Conservation (phyloP, 2,797 vertebrate species). For the Diplodus puntazzo region DNA sequence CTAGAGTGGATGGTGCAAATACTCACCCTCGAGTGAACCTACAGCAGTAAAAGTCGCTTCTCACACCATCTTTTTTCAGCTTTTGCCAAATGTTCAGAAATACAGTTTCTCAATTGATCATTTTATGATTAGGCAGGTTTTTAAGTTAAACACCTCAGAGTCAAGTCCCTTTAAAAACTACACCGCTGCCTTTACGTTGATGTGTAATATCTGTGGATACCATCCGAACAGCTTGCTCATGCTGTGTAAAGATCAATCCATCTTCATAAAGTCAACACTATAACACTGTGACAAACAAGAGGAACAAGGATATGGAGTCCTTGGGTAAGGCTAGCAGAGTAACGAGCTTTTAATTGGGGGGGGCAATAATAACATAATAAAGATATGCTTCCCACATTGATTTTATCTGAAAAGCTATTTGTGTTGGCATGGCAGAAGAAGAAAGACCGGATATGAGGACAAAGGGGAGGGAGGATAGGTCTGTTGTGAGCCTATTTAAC, state of each 20-base stretch:
- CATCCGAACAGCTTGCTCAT: slow-evolving; percentile 8
- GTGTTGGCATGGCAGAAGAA: slow-evolving; percentile 18
- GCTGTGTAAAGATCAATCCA: slow-evolving; percentile 10
- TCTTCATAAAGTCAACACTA: slow-evolving; percentile 19
- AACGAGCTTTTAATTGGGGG: slow-evolving; percentile 31
- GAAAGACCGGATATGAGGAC: slow-evolving; percentile 2
- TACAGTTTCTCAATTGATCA: neutral
- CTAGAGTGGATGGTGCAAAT: neutral
- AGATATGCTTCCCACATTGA: slow-evolving; percentile 14
- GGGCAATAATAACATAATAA: slow-evolving; percentile 22
- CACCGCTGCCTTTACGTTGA: neutral
- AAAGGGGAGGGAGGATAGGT: neutral
- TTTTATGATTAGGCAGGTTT: neutral
- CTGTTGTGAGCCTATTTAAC: neutral
- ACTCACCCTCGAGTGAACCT: neutral
- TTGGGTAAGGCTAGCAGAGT: neutral
- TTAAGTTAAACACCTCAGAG: neutral
- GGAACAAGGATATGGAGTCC: slow-evolving; percentile 26
- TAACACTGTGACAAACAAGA: slow-evolving; percentile 24
- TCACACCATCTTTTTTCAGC: neutral
- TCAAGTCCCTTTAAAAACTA: neutral
- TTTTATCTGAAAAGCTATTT: slow-evolving; percentile 42
- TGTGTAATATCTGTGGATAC: slow-evolving; percentile 2
- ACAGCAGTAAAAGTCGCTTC: neutral
- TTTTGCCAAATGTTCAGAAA: neutral